Conservation (phyloP, 35 echinoderm and acorn worm species). For the Amphiura filiformis region DNA sequence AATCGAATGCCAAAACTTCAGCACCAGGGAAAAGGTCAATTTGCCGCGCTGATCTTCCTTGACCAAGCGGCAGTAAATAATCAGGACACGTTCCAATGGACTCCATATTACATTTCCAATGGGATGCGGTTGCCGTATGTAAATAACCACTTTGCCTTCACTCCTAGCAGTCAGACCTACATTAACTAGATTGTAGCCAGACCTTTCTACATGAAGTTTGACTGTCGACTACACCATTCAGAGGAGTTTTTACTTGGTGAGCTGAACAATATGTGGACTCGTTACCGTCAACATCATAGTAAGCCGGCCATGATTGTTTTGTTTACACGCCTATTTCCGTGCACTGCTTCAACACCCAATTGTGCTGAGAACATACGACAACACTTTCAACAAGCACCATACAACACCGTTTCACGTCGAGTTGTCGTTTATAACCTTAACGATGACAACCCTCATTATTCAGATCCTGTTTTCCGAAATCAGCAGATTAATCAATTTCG, state of each 20-base stretch:
- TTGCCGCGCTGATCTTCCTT: background rate
- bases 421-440: background rate
- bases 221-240: background rate
- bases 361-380: background rate
- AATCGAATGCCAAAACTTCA: background rate
- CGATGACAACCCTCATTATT: background rate
- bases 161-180: background rate
- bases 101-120: background rate
- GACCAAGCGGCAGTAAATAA: constrained; percentile 16
- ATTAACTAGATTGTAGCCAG: constrained; percentile 3
- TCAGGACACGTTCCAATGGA: background rate
- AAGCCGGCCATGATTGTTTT: background rate
- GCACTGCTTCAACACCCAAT: background rate
- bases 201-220: background rate
- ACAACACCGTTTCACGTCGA: background rate
- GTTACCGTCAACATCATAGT: background rate
- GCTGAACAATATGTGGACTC: background rate
- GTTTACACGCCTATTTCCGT: background rate
- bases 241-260: background rate
- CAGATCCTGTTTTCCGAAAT: background rate
- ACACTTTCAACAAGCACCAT: background rate
- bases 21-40: background rate
- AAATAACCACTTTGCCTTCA: background rate
- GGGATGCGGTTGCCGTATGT: background rate
- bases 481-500: background rate